These are phyloP conservation scores for Plectropomus leopardus DNA, from an alignment of 2,113 vertebrate genomes.

Conservation along the genomic window DNA sequence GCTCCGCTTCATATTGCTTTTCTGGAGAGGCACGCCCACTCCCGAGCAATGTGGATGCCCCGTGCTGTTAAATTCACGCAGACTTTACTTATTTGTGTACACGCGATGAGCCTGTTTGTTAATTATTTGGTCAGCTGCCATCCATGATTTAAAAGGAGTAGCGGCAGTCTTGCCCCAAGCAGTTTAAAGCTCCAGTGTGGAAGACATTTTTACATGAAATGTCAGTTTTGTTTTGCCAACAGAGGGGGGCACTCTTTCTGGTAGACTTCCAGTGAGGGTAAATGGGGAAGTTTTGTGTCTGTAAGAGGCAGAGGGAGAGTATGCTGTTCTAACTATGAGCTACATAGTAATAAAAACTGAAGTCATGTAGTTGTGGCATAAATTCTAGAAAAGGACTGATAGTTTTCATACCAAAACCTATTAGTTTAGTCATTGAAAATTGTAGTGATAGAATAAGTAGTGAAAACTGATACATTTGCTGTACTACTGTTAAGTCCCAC, in stretches of 20 bases:
- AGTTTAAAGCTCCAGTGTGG: slow-evolving; percentile 52
- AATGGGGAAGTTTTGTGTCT: slow-evolving; percentile 63
- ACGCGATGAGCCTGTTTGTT: background rate
- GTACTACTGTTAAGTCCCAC: background rate
- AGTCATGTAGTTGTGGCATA: background rate
- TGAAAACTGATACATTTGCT: background rate
- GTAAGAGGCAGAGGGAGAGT: background rate
- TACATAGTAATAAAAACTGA: background rate
- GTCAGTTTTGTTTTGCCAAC: slow-evolving; percentile 79
- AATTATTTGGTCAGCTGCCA: background rate
- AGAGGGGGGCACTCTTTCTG: slow-evolving; percentile 75
- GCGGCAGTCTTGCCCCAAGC: background rate
- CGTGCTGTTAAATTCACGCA: slow-evolving; percentile 5
- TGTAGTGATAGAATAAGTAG: background rate
- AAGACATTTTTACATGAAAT: slow-evolving; percentile 32
- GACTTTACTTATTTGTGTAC: background rate
- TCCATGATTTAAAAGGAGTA: background rate
- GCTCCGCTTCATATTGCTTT: slow-evolving; percentile 71
- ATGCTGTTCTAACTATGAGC: background rate
- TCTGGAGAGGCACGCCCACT: slow-evolving; percentile 86
- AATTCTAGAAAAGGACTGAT: background rate
- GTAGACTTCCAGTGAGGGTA: background rate
- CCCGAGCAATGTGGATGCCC: slow-evolving; percentile 66
- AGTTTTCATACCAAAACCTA: background rate
- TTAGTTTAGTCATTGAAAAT: background rate